These are phyloP conservation scores for Platichthys flesus DNA, from an alignment of 2,113 vertebrate species.

Conservation along the genomic window DNA sequence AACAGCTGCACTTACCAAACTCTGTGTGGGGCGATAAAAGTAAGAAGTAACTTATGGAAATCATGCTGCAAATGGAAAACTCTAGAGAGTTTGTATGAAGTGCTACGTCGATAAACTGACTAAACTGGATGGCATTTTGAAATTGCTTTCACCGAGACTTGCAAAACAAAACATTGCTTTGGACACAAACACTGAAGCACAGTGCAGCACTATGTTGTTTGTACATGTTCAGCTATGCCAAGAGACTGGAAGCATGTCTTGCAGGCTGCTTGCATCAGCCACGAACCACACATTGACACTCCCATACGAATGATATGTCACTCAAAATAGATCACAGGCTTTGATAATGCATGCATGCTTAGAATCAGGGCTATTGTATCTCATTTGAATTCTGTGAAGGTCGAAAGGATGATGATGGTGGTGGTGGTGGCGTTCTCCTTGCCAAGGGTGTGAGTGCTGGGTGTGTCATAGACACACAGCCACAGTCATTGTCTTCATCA, in stretches of 20 bases:
- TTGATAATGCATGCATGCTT: conserved; percentile 50
- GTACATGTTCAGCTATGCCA: conserved; percentile 32
- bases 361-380: conserved; percentile 57
- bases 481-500: conserved; percentile 1
- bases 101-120: conserved; percentile 18
- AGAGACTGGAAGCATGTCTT: conserved; percentile 47
- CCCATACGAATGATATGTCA: conserved; percentile 57
- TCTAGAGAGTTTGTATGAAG: background rate
- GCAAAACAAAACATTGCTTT: background rate
- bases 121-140: background rate
- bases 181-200: conserved; percentile 16
- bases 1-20: background rate
- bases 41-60: background rate
- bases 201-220: conserved; percentile 31
- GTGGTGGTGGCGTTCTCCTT: conserved; percentile 36
- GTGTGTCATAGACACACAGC: background rate
- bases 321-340: conserved; percentile 56
- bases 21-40: background rate
- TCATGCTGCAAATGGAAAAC: background rate
- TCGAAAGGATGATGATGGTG: conserved; percentile 22
- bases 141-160: background rate
- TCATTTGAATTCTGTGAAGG: conserved; percentile 46
- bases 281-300: conserved; percentile 51
- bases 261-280: conserved; percentile 69
- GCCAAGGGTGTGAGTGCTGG: conserved; percentile 29